These are phyloP conservation scores for Apogon hyalosoma DNA, from an alignment of 2,797 vertebrate species.

Conservation along the genomic window DNA sequence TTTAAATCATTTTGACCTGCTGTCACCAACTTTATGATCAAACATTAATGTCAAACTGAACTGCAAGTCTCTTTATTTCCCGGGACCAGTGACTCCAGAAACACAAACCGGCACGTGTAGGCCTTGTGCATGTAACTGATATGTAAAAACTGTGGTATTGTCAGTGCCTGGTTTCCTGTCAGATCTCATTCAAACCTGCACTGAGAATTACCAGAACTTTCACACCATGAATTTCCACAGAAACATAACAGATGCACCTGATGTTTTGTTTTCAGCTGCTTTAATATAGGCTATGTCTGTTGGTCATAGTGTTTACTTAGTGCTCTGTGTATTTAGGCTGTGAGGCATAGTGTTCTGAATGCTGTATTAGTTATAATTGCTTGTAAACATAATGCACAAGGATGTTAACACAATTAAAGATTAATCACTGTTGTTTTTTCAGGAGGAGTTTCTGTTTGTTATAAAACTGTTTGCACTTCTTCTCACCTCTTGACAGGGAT, in stretches of 20 bases:
- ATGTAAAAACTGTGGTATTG: constrained; percentile 33
- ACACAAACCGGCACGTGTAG: background rate
- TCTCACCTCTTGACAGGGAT: too few relatives aligned
- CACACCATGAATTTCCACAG: constrained; percentile 18
- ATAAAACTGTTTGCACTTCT: too few relatives aligned
- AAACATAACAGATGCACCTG: constrained; percentile 22
- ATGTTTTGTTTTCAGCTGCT: background rate
- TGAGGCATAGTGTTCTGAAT: too few relatives aligned
- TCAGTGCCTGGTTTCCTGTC: constrained; percentile 25
- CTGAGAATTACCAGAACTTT: constrained; percentile 28
- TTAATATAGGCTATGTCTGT: background rate
- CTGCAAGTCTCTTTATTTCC: background rate
- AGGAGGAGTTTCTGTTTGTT: too few relatives aligned
- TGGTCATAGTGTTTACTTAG: background rate
- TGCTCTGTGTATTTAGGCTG: too few relatives aligned
- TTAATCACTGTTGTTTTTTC: too few relatives aligned
- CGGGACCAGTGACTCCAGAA: background rate
- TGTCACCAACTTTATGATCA: background rate
- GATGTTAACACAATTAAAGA: too few relatives aligned
- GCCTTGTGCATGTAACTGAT: constrained; percentile 4
- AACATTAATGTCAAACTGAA: background rate
- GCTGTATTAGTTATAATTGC: too few relatives aligned
- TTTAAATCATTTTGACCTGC: background rate
- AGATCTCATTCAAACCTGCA: constrained; percentile 18
- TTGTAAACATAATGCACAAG: too few relatives aligned